Conservation (phyloP, 2,888 invertebrate species). For the Eurois occulta region DNA sequence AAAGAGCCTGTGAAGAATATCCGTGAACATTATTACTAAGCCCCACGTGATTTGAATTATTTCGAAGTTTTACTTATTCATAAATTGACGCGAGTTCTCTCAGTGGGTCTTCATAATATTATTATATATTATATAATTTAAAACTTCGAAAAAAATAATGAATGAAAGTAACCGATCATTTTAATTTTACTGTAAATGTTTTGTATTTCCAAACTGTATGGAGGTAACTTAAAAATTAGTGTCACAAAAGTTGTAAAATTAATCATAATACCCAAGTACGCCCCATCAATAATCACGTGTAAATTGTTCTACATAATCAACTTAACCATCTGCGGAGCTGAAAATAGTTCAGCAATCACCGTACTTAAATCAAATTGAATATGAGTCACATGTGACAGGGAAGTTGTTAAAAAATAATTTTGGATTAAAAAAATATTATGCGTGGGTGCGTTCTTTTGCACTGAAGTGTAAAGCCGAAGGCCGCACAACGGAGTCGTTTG, state of each 20-base stretch:
- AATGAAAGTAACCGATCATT: too few relatives aligned
- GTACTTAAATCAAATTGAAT: conserved; percentile 1
- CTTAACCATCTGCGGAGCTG: conserved; percentile 8
- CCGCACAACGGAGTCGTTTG: conserved; percentile 33
- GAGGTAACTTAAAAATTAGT: not conserved
- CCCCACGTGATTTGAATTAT: conserved; percentile 27
- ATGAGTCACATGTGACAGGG: not conserved
- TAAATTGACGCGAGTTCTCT: not conserved
- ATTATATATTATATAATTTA: not conserved
- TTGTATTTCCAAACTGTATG: not conserved
- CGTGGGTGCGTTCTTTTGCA: conserved; percentile 27
- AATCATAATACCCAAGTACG: not conserved
- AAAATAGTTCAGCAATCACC: conserved; percentile 14
- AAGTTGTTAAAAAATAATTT: conserved; percentile 24
- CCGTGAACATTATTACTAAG: conserved; percentile 3
- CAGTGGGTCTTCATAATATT: not conserved
- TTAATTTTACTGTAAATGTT: not conserved
- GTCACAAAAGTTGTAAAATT: not conserved
- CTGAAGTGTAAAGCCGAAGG: conserved; percentile 46
- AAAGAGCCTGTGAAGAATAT: conserved; percentile 20
- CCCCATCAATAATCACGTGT: not conserved
- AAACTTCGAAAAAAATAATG: not conserved
- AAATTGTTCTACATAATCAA: conserved; percentile 10
- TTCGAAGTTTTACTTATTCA: not conserved
- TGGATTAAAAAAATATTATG: conserved; percentile 7